A percentile compares a stretch with the other conserved stretches of the same genome.
phyloP scores from a whole-genome alignment of 2,888 invertebrate species.

The Drosophila rubida region DNA sequence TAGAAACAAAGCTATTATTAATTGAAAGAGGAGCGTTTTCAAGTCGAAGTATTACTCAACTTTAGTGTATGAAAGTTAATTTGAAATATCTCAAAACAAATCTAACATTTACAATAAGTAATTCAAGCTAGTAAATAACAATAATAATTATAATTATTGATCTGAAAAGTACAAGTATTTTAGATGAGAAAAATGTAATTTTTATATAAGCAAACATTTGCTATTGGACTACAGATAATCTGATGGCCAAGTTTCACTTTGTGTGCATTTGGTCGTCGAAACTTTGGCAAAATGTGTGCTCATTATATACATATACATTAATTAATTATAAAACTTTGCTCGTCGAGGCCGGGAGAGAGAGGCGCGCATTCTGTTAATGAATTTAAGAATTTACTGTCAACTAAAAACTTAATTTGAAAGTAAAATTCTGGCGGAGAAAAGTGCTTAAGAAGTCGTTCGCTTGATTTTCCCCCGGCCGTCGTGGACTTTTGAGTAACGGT shows the following conservation, averaged over 20 bases:
- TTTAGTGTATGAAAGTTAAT: too few relatives aligned
- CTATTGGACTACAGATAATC: too few relatives aligned
- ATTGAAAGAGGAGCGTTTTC: too few relatives aligned
- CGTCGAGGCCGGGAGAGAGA: not conserved
- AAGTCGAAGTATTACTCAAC: too few relatives aligned
- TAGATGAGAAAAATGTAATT: not conserved
- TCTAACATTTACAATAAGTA: too few relatives aligned
- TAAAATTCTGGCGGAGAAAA: conserved; percentile 34
- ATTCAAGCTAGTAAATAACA: too few relatives aligned
- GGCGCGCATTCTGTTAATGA: conserved; percentile 7
- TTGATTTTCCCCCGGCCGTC: not conserved
- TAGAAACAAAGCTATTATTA: too few relatives aligned
- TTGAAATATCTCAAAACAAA: too few relatives aligned
- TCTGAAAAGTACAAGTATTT: too few relatives aligned
- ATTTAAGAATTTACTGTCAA: conserved; percentile 22
- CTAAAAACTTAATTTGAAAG: conserved; percentile 41
- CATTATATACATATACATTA: not conserved
- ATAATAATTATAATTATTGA: too few relatives aligned
- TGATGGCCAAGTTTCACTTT: too few relatives aligned
- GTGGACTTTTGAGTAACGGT: not conserved
- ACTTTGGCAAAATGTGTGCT: not conserved
- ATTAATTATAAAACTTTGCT: conserved; percentile 26
- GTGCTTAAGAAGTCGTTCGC: conserved; percentile 28
- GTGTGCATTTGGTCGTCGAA: not conserved
- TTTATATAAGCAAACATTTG: too few relatives aligned